Evolutionary conservation across 1,140 invertebrate species (phyloP), one percentile per base, ranked within the genome.

Genomic region (Musca domestica): DNA sequence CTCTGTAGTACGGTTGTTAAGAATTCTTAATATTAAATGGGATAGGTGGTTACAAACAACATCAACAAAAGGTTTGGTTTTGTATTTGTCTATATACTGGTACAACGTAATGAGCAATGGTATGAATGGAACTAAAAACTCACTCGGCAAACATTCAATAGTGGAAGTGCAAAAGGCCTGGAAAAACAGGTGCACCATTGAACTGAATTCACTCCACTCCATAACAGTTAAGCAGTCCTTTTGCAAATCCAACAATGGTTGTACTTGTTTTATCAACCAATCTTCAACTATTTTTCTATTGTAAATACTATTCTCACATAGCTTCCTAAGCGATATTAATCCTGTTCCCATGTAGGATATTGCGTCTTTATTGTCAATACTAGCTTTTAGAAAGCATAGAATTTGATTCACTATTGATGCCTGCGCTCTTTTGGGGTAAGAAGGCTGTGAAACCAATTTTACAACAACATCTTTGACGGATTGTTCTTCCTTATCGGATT

Each of bases 111-210:
- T 27, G 0, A 82, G 52, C 1, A 81, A 4, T 0, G 75, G 77
- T n/a, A 78, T 30, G 23, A 73, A 75, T 0, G 49, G 20, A 14
- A 70, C 51, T 3, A 82, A 22, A 6, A 81, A 48, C 7, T 48
- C 69, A 64, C 75, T 80, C 9, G 77, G 73, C 25, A 82, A 30
- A 14, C 75, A 74, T 2, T 76, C 76, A 12, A 81, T 66, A 6
- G 66, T 71, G 23, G 77, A 76, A 27, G 67, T 72, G 22, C 72
- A 75, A 25, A 81, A 74, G 19, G 58, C 30, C 2, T 64, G 49
- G 46, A 52, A 78, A 0, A 81, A 56, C 6, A 76, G 70, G n/a
- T 76, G 71, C 67, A 73, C 71, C 10, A 72, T 25, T 0, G 54
- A 20, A 0, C 77, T 66, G 9, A 81, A 70, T n/a, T 78, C 76